Conservation (phyloP, 2,113 vertebrate species). For the Pachycephala philippinensis region DNA sequence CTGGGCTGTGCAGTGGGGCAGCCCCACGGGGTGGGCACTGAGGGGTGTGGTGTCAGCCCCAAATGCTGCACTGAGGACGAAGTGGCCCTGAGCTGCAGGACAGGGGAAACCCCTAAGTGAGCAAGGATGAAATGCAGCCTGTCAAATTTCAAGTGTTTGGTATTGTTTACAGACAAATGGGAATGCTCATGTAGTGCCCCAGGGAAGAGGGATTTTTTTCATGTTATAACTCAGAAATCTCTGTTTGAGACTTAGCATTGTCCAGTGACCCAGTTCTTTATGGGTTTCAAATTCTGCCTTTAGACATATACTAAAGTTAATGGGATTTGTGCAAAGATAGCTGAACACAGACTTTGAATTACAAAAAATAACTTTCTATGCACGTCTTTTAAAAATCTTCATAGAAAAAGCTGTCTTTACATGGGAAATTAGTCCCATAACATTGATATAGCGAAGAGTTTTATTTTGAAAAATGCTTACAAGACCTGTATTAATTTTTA, state of each 20-base stretch:
- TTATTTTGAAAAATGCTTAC: not conserved
- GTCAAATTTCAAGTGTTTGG: not conserved
- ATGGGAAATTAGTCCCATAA: not conserved
- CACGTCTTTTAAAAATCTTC: not conserved
- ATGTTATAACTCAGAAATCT: not conserved
- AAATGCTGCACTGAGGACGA: not conserved
- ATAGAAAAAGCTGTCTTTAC: not conserved
- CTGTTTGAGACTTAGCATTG: not conserved
- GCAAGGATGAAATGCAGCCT: not conserved
- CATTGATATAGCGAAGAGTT: not conserved
- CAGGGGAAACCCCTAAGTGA: not conserved
- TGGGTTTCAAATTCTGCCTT: conserved; percentile 11
- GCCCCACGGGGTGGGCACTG: not conserved
- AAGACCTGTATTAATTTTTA: not conserved
- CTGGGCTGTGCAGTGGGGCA: not conserved
- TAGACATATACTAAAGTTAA: not conserved
- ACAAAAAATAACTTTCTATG: not conserved
- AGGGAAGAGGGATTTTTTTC: not conserved
- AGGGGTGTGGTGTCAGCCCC: not conserved
- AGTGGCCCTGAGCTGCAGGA: not conserved
- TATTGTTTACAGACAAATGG: conserved; percentile 15
- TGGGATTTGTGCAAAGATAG: not conserved
- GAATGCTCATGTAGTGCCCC: not conserved
- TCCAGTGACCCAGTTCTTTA: conserved; percentile 34
- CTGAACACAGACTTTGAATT: not conserved